Base-by-base conservation (phyloP, 2,113 vertebrate species). In the Clarias macrocephalus region DNA sequence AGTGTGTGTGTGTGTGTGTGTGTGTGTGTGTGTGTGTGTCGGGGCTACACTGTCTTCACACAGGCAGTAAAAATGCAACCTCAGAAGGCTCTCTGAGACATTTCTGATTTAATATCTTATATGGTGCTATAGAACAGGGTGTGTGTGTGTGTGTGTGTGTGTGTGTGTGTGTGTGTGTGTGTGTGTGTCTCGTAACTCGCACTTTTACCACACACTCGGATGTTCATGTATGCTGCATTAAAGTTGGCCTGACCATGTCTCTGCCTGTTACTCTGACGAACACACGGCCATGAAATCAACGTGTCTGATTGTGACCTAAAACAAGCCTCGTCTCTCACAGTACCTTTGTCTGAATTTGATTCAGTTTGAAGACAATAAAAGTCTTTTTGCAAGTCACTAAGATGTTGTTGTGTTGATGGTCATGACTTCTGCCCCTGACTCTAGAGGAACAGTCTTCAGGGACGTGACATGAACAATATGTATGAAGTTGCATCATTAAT, bases 141-240 rank as follows among this genome's bases (percentile, higher is more conserved):
- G 42, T n/a, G 33, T 37, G 33, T 37, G 59, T 76, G 85, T 66
- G 54, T 73, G 57, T 70, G 73, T 75, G 72, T 75, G 21, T 75
- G 21, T 75, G 42, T 75, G 48, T 23, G 42, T 37, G 72, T 23
- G 37, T 25, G 37, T 75, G 19, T 75, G 23, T 13, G 33, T 73
- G 8, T 33, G 68, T 73, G 28, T 57, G 42, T 79, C 7, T 57
- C 5, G 10, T 5, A 19, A 70, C 42, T 37, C 65, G n/a, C 76
- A 25, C 76, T 80, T 80, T 80, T 18, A 59, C 21, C 9, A 57
- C n/a, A 16, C 60, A 57, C 52, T 23, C 2, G 10, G 42, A 66
- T 8, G 70, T 66, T 76, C 8, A 75, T 37, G 25, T 66, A 83
- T 68, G 86, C 81, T 83, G 86, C 86, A 87, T 87, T 79, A 68